These are phyloP conservation scores for Magallana nippona DNA, from an alignment of 2,888 invertebrate species.

Conservation along the genomic window DNA sequence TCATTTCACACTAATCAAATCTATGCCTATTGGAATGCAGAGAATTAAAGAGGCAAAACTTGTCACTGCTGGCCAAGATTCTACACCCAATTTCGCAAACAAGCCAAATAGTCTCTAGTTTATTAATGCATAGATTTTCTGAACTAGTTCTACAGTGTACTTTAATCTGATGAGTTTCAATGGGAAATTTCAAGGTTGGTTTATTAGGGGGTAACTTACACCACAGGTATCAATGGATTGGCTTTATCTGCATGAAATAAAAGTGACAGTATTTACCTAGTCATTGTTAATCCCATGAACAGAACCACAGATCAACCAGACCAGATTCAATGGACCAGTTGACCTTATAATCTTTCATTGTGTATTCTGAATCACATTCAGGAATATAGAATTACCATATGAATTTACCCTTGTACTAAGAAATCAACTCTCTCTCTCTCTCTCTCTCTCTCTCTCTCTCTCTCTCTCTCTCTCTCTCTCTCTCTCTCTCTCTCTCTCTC, in stretches of 20 bases:
- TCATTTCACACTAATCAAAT: too few species aligned
- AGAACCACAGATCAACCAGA: constrained; percentile 22
- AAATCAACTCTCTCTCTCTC: not conserved
- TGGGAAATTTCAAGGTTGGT: constrained; percentile 16
- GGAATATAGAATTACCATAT: too few species aligned
- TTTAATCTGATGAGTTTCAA: not conserved
- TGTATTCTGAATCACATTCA: not conserved
- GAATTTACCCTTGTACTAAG: not conserved
- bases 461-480: not conserved
- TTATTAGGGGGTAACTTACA: constrained; percentile 25
- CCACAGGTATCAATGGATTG: constrained; percentile 17
- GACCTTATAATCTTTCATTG: constrained; percentile 22
- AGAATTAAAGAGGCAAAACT: too few species aligned
- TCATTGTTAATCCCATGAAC: constrained; percentile 11
- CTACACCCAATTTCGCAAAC: too few species aligned
- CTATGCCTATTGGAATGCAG: too few species aligned
- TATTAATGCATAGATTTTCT: too few species aligned
- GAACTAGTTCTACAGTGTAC: not conserved
- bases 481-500: too few species aligned
- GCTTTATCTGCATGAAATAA: constrained; percentile 7
- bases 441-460: not conserved
- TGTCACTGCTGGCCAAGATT: too few species aligned
- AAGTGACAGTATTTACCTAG: constrained; percentile 33
- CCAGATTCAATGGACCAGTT: constrained; percentile 3
- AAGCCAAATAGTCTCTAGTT: too few species aligned